Evolutionary conservation across 2,113 vertebrate species (phyloP).

Genomic region (Toxotes chatareus): DNA sequence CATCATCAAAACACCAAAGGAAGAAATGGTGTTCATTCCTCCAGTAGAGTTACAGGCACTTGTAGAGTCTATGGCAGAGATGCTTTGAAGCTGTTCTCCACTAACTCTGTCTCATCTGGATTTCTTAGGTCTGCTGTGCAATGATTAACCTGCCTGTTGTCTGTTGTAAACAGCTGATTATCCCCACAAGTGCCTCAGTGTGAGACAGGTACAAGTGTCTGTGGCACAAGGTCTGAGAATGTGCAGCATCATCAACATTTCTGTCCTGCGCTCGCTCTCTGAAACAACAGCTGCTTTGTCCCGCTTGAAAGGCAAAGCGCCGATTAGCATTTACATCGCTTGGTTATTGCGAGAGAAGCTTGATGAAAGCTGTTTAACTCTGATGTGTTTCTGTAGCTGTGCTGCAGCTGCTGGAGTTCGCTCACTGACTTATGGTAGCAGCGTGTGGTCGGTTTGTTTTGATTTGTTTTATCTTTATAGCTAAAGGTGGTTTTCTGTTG

Average conservation of each 20-base stretch:
- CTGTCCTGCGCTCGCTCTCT: slow-evolving; percentile 16
- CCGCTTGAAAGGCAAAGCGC: slow-evolving; percentile 29
- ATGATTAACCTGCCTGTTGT: slow-evolving; percentile 20
- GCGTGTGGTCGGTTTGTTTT: neutral
- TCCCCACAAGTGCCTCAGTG: slow-evolving; percentile 7
- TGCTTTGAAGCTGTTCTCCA: neutral
- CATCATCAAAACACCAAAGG: slow-evolving; percentile 1
- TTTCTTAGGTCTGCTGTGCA: neutral
- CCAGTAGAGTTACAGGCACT: neutral
- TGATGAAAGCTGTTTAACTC: slow-evolving; percentile 29
- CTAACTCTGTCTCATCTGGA: slow-evolving; percentile 11
- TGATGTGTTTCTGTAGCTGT: slow-evolving; percentile 3
- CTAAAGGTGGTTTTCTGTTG: neutral
- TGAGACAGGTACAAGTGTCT: slow-evolving; percentile 34
- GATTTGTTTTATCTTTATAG: neutral
- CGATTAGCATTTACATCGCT: slow-evolving; percentile 47
- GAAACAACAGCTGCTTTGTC: slow-evolving; percentile 57
- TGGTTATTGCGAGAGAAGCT: slow-evolving; percentile 30
- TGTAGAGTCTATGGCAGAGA: neutral
- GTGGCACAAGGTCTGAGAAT: slow-evolving; percentile 18
- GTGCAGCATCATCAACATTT: slow-evolving; percentile 34
- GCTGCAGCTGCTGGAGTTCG: slow-evolving; percentile 20
- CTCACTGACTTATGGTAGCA: neutral
- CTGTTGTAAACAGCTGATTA: slow-evolving; percentile 48
- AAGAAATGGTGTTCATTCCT: neutral